Evolutionary conservation across 2,797 vertebrate species (phyloP), one percentile per base, ranked within the genome.

Genomic region (Rousettus madagascariensis): DNA sequence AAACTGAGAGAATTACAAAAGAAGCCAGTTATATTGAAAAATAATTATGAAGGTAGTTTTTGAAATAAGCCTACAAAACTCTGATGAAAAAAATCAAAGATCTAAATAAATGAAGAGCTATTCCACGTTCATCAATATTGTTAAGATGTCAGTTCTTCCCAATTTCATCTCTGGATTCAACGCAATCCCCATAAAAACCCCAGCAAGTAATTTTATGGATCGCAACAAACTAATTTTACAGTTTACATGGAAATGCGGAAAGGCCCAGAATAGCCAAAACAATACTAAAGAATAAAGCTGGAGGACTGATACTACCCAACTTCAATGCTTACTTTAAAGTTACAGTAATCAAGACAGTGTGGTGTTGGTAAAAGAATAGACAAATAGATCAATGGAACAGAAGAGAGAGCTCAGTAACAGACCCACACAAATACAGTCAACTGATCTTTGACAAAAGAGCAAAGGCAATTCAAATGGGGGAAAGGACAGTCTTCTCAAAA

Each of bases 21-120:
- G n/a, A 78, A 89, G 38, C 20, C 51, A 84, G 41, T 57, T 86
- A 49, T 61, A 51, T 2, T 69, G 61, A 83, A 90, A 86, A 63
- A 61, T 74, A 90, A 86, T 72, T 53, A 90, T 61, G n/a, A 82
- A 46, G 33, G 57, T 24, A 12, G 12, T 63, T 66, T 86, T 79
- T 41, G 2, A 80, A 93, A 51, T 63, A 24, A 78, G n/a, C 20
- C 46, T 69, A 24, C 1, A 74, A 69, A 88, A 68, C 19, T 24
- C 65, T 71, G 49, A 65, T 77, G 49, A 90, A 94, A 92, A 92
- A 78, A 61, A 84, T 38, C 49, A 33, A 93, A 84, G 33, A 84
- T 12, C 55, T 33, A 68, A 66, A 55, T 51, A 87, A 59, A 66
- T 30, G 26, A 19, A 92, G 49, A 66, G 63, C 10, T 36, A 49